Evolutionary conservation across 2,797 vertebrate genomes (phyloP), one percentile per base, ranked within the genome.

Genomic region (Neostethus bicornis): DNA sequence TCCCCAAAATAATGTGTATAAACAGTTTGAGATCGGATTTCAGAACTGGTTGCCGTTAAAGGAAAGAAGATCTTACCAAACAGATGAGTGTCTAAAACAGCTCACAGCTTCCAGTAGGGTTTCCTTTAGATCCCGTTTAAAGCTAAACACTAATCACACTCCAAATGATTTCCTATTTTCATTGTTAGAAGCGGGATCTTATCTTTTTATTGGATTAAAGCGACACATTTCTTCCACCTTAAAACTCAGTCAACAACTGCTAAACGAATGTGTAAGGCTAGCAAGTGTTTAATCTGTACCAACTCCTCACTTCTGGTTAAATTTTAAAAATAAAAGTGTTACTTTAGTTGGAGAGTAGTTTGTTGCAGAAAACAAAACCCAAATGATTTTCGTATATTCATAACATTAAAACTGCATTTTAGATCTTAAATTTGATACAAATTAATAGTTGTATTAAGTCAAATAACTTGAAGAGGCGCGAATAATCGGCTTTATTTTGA

Each of bases 191-290:
- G 3, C 10, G n/a, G 62, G 45, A 39, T 14, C 6, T 5, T 21
- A 39, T 20, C 4, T 32, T 13, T 38, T 50, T 20, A 2, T 11
- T 7, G 1, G 29, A 41, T 25, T 14, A 23, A 51, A 24, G 20
- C 16, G 26, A 4, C 7, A n/a, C 9, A 43, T n/a, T 23, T 2
- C 35, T 20, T 42, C 21, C 32, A 35, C 42, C 63, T 35, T 29
- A 20, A 17, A 7, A 17, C 2, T 45, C 70, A 70, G 81, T 84
- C 82, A 83, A 84, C 83, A 87, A 83, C 77, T 70, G 72, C 63
- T 73, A 47, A 5, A 54, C 21, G 14, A 20, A 1, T 9, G 25
- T 24, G 17, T 12, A n/a, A 7, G 16, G 23, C n/a, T n/a, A n/a
- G 8, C 29, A 51, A 0, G 0, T 0, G 31, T 53, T 10, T 66